Percentiles rank a stretch among this genome's conserved stretches.
Conservation (phyloP, 2,888 invertebrate genomes). For the Spialia ferax region DNA sequence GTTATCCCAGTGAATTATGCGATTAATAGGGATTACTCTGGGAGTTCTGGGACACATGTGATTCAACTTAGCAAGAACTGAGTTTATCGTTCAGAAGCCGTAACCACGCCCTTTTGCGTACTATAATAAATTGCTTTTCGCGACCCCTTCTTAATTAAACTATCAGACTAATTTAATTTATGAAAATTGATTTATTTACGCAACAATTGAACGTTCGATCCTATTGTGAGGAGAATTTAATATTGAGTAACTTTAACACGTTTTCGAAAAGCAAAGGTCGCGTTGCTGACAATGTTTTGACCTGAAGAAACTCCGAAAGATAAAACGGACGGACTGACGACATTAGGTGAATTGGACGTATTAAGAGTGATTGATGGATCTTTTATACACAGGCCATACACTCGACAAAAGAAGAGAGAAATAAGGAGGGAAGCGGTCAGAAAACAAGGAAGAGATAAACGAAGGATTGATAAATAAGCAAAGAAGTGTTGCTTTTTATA, state of each 20-base stretch:
- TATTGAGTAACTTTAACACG: not conserved
- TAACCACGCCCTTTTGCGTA: not conserved
- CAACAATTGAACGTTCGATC: not conserved
- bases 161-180: not conserved
- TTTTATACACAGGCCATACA: not conserved
- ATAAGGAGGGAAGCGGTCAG: too few relatives aligned
- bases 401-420: not conserved
- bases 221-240: not conserved
- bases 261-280: not conserved
- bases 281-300: not conserved
- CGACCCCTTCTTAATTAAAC: constrained; percentile 7
- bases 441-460: not conserved
- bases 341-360: not conserved
- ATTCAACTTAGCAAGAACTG: constrained; percentile 12
- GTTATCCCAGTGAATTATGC: constrained; percentile 33
- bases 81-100: constrained; percentile 9
- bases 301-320: not conserved
- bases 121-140: not conserved
- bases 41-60: constrained; percentile 22
- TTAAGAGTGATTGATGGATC: not conserved
- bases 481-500: not conserved
- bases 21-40: constrained; percentile 23
- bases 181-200: not conserved
- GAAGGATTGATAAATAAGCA: not conserved
- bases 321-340: not conserved